Conservation (phyloP, 2,888 invertebrate genomes). For the Drosophila multiciliata region DNA sequence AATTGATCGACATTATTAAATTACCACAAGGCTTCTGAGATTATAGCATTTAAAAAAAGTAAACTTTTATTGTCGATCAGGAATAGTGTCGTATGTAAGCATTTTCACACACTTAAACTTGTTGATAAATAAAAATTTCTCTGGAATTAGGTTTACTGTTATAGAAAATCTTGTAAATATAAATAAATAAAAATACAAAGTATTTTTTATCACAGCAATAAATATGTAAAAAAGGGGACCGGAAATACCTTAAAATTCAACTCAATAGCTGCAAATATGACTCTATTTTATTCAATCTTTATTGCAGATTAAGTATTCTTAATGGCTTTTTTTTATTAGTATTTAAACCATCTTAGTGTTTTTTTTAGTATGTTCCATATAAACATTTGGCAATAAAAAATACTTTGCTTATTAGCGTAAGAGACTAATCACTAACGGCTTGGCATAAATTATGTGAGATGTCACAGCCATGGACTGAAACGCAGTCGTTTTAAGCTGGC, state of each 20-base stretch:
- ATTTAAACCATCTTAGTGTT: background rate
- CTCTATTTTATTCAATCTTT: background rate
- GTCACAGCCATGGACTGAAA: background rate
- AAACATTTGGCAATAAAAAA: background rate
- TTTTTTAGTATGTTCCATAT: background rate
- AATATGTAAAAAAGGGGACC: background rate
- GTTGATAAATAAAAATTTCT: background rate
- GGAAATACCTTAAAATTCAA: background rate
- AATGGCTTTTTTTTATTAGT: background rate
- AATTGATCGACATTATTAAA: background rate
- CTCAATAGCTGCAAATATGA: background rate
- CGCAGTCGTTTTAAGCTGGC: background rate
- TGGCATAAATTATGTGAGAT: conserved; percentile 4
- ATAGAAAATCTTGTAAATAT: background rate
- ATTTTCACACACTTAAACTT: background rate
- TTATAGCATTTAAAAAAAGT: background rate
- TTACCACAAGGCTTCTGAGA: background rate
- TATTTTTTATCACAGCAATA: no score
- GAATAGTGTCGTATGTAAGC: background rate
- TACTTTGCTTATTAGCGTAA: background rate
- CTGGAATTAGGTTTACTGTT: background rate
- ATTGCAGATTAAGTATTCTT: background rate
- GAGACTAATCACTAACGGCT: background rate
- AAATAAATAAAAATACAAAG: background rate
- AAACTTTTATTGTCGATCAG: background rate